Evolutionary conservation across 92 coral and sea anemone species (phyloP), one percentile per base, ranked within the genome.

Genomic region (Phenganax marumi): DNA sequence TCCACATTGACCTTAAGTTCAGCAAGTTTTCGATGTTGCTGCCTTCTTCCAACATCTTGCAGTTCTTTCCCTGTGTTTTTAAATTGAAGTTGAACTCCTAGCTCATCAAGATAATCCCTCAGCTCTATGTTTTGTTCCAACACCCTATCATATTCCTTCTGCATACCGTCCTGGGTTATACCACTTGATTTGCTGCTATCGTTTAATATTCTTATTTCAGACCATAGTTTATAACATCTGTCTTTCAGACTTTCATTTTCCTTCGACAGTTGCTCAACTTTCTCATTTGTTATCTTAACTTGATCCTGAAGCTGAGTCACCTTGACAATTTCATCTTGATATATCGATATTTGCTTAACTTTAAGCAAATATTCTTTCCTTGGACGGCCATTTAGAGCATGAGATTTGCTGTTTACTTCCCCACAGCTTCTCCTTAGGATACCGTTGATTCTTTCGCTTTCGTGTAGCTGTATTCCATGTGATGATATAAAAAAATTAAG

Each of bases 381-480:
- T 55, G 0, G 22, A 66, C 84, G 84, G 23, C 88, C 87, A 12
- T 75, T n/a, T 22, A 84, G 61, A 52, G 47, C 50, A 60, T 74
- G 72, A 39, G 63, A 33, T 63, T 75, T 62, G 73, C 82, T 84
- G n/a, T 74, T 84, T 54, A 84, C 22, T 43, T 55, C 68, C 11
- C 72, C 68, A 63, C 87, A 75, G 66, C 74, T 60, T 75, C 75
- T 84, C 52, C 63, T 54, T 2, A 84, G 19, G 17, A 75, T 53
- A 75, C 87, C 83, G 49, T 84, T 46, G 22, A 84, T 75, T 84
- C 87, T 16, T 57, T 55, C 60, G 65, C 64, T 72, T 68, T 84
- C 74, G 58, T 84, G 73, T 7, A 84, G 64, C 68, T 84, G 58
- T 50, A 74, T 8, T 16, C 81, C 69, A 8, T 73, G 75, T 17